Base-by-base conservation (phyloP, 2,888 invertebrate species). In the Pandemis corylana region DNA sequence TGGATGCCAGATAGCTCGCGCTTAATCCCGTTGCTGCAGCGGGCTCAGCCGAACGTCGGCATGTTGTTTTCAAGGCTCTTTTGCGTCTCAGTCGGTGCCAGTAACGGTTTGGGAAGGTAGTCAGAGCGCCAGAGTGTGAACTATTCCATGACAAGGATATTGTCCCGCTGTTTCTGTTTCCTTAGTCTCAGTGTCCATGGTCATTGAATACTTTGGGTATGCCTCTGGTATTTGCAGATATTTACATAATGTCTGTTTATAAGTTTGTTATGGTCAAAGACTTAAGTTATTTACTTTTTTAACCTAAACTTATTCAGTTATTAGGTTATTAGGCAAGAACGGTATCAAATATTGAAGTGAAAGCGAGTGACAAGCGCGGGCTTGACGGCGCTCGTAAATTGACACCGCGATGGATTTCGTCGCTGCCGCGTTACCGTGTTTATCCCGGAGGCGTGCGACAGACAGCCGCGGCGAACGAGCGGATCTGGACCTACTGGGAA, bases 311-410 rank as follows among this genome's bases (percentile, higher is more conserved):
- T 36, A 36, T 36, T 36, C 28, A 36, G 28, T 36, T 4, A 36
- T 2, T 28, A 28, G 28, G 28, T 28, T 28, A 28, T 36, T 36
- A 36, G 2, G 28, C 13, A 64, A 44, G 13, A 46, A 46, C 15
- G 7, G 28, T 49, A 36, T 36, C 13, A 13, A 65, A 65, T 65
- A 65, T 49, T 28, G 0, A 49, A 65, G 46, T 9, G 3, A 49
- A 65, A 7, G 46, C 13, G 28, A 59, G 28, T 59, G 53, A 56
- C 53, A 20, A 56, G 3, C 12, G 12, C 46, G 9, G 9, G 7
- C 4, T 65, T 65, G 49, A 65, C 65, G 65, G 42, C 64, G 20
- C 49, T 65, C 65, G 49, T 65, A 65, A 65, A 46, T 65, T 49
- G 49, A 28, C 65, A 65, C 13, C 65, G 36, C 46, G 41, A 28